Evolutionary conservation across 2,888 invertebrate genomes (phyloP), one percentile per base, ranked within the genome.

Genomic region (Scaptomyza cyrtandrae): DNA sequence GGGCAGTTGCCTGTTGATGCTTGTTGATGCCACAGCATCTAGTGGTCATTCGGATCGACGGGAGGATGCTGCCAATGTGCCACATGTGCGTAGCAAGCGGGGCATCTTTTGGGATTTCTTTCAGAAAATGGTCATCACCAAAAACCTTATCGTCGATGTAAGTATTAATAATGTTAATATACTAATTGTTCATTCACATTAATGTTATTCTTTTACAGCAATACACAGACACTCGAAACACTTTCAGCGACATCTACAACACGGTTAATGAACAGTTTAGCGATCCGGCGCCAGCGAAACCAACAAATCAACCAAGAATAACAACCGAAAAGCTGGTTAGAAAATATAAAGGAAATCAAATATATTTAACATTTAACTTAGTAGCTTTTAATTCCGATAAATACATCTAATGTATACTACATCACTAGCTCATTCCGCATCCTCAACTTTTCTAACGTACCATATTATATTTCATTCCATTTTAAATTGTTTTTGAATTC

Each of bases 221-320:
- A 92, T 91, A 91, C 58, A 85, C 89, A 4, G 92, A 92, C 27
- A 92, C 92, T 0, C 81, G 85, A 11, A 78, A 83, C 27, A 89
- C 92, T 4, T 61, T 92, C 0, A 84, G 89, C 41, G 88, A 90
- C 33, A 88, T 91, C 6, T 91, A 90, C 64, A 91, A 92, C 63
- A 70, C 91, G 37, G 61, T 92, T 2, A 84, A 90, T 45, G 90
- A 91, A 33, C 89, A 88, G 14, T 92, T 92, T 54, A 86, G 88
- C 14, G 92, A 92, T 75, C 90, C 91, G 3, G 90, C 80, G 3
- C 88, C 90, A 5, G 64, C 66, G 2, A 91, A 91, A 31, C 83
- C 91, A 6, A 83, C 86, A 2, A 77, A n/a, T 45, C 71, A 62
- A 19, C 77, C 89, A 0, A 55, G 76, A 31, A 39, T 45, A 6